A percentile compares a stretch with the other conserved stretches of the same genome.
phyloP scores from a whole-genome alignment of 2,888 invertebrate genomes.

The Eristalis pertinax region DNA sequence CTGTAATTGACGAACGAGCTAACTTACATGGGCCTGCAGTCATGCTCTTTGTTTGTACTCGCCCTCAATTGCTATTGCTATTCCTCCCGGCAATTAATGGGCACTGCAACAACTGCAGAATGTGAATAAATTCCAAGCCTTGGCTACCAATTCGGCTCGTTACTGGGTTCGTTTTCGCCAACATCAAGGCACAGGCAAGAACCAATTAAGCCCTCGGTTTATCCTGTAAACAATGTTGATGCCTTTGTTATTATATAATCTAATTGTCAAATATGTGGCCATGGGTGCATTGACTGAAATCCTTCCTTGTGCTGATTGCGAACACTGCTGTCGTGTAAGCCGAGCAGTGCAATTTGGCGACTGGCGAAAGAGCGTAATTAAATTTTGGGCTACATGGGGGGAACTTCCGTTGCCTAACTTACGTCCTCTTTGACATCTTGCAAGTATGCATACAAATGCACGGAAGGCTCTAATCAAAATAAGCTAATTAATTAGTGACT shows the following conservation, averaged over 20 bases:
- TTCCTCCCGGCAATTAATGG: conserved; percentile 44
- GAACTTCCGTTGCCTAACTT: background rate
- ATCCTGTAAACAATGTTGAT: conserved; percentile 69
- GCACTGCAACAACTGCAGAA: conserved; percentile 47
- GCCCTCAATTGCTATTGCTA: conserved; percentile 6
- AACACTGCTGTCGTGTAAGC: background rate
- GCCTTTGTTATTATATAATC: conserved; percentile 72
- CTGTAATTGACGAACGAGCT: conserved; percentile 68
- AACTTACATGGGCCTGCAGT: background rate
- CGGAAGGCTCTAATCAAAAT: no score
- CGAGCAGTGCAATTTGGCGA: background rate
- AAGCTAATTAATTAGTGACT: no score
- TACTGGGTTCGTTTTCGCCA: background rate
- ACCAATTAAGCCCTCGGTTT: conserved; percentile 70
- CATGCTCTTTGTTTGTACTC: conserved; percentile 16
- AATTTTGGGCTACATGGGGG: background rate
- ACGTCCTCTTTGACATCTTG: background rate
- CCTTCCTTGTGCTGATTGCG: conserved; percentile 60
- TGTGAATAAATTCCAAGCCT: conserved; percentile 47
- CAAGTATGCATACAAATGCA: no score
- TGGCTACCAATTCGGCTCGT: background rate
- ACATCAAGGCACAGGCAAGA: conserved; percentile 45
- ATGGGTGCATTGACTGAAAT: conserved; percentile 44
- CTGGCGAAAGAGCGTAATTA: background rate
- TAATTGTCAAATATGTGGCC: conserved; percentile 67